Conservation (phyloP, 2,797 vertebrate species). For the Zenarchopterus dispar region DNA sequence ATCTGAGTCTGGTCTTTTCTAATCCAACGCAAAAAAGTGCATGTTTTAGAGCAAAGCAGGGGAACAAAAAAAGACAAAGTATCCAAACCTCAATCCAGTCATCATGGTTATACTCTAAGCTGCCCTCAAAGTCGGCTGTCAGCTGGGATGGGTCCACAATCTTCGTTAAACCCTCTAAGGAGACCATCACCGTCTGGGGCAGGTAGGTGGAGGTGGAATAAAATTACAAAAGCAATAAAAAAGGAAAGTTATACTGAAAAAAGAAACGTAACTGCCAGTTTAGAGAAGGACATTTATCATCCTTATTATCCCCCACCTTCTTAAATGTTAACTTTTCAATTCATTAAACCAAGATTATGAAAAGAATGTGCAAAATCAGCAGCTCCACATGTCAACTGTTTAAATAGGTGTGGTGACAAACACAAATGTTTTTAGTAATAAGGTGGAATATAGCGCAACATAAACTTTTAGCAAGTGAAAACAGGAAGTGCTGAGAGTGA, state of each 20-base stretch:
- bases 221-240: not conserved
- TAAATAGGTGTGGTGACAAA: constrained; percentile 30
- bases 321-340: too few species aligned
- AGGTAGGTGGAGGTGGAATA: constrained; percentile 3
- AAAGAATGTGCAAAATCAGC: constrained; percentile 48
- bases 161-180: constrained; percentile 97
- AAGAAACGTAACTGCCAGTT: not conserved
- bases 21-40: not conserved
- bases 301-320: too few species aligned
- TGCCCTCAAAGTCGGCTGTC: constrained; percentile 96
- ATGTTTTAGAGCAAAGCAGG: not conserved
- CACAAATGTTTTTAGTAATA: constrained; percentile 61
- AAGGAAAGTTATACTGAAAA: too few species aligned
- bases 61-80: constrained; percentile 22
- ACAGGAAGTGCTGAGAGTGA: constrained; percentile 32
- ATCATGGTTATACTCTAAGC: constrained; percentile 96
- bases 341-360: constrained; percentile 22
- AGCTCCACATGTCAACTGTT: constrained; percentile 37
- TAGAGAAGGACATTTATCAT: not conserved
- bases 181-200: constrained; percentile 95
- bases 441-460: constrained; percentile 29
- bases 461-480: constrained; percentile 42
- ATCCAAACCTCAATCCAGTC: constrained; percentile 96
- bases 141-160: constrained; percentile 97
- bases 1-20: too few species aligned